phyloP scores from a whole-genome alignment of 2,888 invertebrate genomes.

The Gordius sp. region DNA sequence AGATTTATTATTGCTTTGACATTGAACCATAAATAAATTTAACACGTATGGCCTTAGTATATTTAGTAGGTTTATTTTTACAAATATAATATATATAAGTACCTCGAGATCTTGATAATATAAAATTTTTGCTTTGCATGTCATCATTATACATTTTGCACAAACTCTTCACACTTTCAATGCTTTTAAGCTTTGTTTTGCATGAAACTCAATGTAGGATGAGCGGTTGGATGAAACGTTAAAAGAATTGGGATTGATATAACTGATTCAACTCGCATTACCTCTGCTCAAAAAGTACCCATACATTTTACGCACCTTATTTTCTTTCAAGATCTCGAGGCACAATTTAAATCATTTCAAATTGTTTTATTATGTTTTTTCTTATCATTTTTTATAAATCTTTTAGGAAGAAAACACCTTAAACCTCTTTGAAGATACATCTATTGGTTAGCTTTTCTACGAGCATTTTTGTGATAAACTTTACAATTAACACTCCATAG shows the following conservation, averaged over 20 bases:
- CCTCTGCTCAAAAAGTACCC: too few species aligned
- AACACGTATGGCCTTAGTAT: background rate
- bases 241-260: conserved; percentile 71
- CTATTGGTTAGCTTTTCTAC: conserved; percentile 9
- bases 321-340: too few species aligned
- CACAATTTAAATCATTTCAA: background rate
- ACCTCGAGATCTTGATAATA: too few species aligned
- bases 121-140: background rate
- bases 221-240: conserved; percentile 76
- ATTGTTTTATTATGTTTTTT: background rate
- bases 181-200: too few species aligned
- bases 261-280: conserved; percentile 25
- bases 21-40: background rate
- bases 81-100: background rate
- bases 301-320: too few species aligned
- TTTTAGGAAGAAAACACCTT: conserved; percentile 12
- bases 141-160: too few species aligned
- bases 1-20: background rate
- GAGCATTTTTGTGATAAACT: too few species aligned
- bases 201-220: conserved; percentile 50
- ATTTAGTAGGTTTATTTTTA: background rate
- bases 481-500: too few species aligned
- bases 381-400: background rate
- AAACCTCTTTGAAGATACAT: background rate
- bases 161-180: too few species aligned